These are phyloP conservation scores for Sebastes hubbsi DNA, from an alignment of 2,797 vertebrate species.

Conservation along the genomic window DNA sequence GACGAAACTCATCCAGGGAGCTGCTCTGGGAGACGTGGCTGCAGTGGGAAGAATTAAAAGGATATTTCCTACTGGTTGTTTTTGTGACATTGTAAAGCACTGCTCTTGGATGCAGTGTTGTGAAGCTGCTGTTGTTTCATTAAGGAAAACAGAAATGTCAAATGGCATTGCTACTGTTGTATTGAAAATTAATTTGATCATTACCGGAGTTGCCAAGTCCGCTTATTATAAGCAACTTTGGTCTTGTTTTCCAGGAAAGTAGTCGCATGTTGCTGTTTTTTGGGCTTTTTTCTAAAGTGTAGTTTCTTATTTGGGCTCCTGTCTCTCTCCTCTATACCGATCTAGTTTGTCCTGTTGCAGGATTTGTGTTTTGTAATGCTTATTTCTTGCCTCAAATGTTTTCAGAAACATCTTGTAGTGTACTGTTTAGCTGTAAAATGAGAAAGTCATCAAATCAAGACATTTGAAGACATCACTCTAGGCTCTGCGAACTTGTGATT, in stretches of 20 bases:
- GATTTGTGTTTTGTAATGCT: neutral
- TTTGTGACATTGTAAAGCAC: neutral
- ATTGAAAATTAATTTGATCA: neutral
- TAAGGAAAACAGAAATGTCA: neutral
- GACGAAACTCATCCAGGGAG: slow-evolving; percentile 93
- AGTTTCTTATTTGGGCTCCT: too few relatives aligned
- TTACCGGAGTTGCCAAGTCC: too few relatives aligned
- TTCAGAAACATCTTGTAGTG: too few relatives aligned
- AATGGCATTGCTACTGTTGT: neutral
- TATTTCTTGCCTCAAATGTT: too few relatives aligned
- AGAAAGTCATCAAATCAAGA: neutral
- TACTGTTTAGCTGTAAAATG: too few relatives aligned
- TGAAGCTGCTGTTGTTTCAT: neutral
- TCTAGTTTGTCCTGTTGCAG: neutral
- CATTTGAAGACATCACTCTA: neutral
- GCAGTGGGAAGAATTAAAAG: slow-evolving; percentile 8
- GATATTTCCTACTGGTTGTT: neutral
- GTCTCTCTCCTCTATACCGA: neutral
- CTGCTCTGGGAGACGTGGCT: slow-evolving; percentile 93
- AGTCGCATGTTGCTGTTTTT: too few relatives aligned
- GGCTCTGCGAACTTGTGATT: neutral
- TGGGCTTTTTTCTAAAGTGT: too few relatives aligned
- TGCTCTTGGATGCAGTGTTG: neutral
- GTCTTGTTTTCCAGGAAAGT: too few relatives aligned
- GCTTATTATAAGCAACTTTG: too few relatives aligned